Evolutionary conservation across 1,140 invertebrate species (phyloP).

Genomic region (Dinoponera quadriceps): DNA sequence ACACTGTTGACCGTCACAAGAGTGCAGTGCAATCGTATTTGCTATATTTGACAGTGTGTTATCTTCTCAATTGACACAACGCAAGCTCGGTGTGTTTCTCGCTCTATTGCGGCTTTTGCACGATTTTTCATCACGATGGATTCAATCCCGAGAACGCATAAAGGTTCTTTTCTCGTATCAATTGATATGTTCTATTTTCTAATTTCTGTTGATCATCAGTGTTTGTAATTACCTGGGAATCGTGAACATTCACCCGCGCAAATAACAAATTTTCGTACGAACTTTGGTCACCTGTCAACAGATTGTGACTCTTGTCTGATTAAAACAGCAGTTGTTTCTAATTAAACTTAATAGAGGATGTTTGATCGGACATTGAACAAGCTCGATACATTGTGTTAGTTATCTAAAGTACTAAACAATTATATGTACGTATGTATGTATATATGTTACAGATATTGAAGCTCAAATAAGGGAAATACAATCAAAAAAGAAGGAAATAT

Average conservation of each 20-base stretch:
- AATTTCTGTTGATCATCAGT: constrained; percentile 22
- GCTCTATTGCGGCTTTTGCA: too few species aligned
- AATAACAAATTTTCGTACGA: neutral
- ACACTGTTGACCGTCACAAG: too few species aligned
- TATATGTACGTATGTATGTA: constrained; percentile 67
- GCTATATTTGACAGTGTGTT: too few species aligned
- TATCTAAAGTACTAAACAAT: neutral
- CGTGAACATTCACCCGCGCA: constrained; percentile 5
- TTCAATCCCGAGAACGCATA: constrained; percentile 91
- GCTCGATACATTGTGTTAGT: neutral
- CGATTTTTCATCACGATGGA: constrained; percentile 86
- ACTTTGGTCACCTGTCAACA: neutral
- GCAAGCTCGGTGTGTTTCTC: too few species aligned
- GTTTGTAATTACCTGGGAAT: constrained; percentile 13
- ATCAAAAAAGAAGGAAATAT: constrained; percentile 92
- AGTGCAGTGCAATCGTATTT: too few species aligned
- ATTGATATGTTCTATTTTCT: constrained; percentile 74
- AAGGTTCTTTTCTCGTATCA: constrained; percentile 85
- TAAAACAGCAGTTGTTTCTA: too few species aligned
- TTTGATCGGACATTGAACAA: neutral
- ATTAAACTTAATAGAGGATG: constrained; percentile 1
- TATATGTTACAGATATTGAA: constrained; percentile 93
- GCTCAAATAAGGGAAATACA: constrained; percentile 96
- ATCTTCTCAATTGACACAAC: too few species aligned
- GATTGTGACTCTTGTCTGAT: too few species aligned